Evolutionary conservation across 2,113 vertebrate species (phyloP).

Genomic region (Epinephelus moara): DNA sequence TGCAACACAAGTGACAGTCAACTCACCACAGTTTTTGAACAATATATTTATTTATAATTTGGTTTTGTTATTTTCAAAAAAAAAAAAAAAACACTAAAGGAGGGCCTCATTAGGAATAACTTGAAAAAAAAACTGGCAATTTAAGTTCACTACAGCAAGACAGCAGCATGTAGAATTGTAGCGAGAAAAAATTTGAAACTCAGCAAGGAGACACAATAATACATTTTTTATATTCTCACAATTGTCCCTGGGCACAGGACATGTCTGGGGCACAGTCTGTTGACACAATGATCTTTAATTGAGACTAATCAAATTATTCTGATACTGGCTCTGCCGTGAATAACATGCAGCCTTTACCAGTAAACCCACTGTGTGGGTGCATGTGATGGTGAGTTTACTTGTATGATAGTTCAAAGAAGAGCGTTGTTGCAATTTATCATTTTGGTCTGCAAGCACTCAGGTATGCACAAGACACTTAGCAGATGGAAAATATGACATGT

Average conservation of each 20-base stretch:
- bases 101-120: too few relatives aligned
- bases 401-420: not conserved
- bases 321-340: not conserved
- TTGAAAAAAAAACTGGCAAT: not conserved
- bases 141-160: not conserved
- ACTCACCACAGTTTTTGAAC: too few relatives aligned
- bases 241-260: not conserved
- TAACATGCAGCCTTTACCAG: not conserved
- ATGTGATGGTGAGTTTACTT: not conserved
- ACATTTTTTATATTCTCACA: not conserved
- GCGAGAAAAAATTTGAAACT: not conserved
- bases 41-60: too few relatives aligned
- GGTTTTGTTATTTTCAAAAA: too few relatives aligned
- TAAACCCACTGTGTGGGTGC: not conserved
- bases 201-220: not conserved
- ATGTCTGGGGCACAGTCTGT: not conserved
- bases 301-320: conserved; percentile 3
- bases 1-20: not conserved
- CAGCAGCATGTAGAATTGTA: not conserved
- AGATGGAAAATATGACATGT: conserved; percentile 41
- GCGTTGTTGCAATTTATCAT: not conserved
- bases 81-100: too few relatives aligned
- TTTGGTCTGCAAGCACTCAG: not conserved
- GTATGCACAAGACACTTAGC: conserved; percentile 21
- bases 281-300: not conserved